Evolutionary conservation across 2,797 vertebrate species (phyloP), one percentile per base, ranked within the genome.

Genomic region (Epinephelus coioides): DNA sequence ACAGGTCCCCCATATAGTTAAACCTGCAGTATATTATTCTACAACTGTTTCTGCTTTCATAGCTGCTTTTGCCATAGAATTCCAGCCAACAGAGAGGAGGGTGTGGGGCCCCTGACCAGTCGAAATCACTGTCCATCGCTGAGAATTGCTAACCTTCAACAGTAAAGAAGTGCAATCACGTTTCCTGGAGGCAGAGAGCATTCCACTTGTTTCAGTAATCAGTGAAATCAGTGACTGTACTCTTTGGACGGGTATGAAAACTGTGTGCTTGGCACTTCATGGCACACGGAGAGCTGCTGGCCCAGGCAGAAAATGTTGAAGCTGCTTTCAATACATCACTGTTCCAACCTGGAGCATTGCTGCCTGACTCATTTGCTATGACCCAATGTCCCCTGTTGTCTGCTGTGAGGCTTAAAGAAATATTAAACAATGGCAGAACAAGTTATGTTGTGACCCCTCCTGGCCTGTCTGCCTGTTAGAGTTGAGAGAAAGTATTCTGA

Each of bases 401-500:
- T 74, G 46, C 25, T 25, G 23, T 19, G 18, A 56, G 19, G 50
- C 27, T 63, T 71, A 11, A 66, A 68, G 21, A 56, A 76, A 69
- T 15, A 18, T 18, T 65, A 53, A 63, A 53, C 49, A 55, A 79
- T 53, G 53, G 23, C 34, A 55, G 17, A 50, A 15, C 4, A 8
- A 9, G 23, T 53, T 54, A 9, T 60, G 43, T 40, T 61, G 59
- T 23, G 43, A 77, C 50, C 25, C 7, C 30, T 43, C 40, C 13
- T 43, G 12, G 51, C 2, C 30, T 40, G 56, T 70, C 65, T 43
- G 47, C n/a, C 55, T 53, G 40, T 69, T 43, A 9, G 38, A 13
- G 14, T 27, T 40, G 47, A 65, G 69, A 79, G 77, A 81, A 86
- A 57, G 75, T 73, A 83, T 82, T 87, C 47, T 79, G 77, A 73